These are phyloP conservation scores for Hycleus phaleratus DNA, from an alignment of 1,140 invertebrate species.

Conservation along the genomic window DNA sequence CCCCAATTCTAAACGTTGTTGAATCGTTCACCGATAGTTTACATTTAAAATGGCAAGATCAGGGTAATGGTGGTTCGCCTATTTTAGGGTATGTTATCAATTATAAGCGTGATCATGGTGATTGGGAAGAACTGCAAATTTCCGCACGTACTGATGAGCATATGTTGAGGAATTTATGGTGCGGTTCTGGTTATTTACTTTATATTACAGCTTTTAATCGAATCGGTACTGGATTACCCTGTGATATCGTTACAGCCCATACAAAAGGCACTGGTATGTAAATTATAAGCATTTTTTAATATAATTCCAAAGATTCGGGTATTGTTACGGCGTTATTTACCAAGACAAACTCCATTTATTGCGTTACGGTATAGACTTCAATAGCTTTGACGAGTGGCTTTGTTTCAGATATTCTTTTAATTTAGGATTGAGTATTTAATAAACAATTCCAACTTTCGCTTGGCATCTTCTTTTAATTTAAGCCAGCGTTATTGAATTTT, in stretches of 20 bases:
- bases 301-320: neutral
- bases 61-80: slow-evolving; percentile 61
- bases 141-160: slow-evolving; percentile 70
- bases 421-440: no score
- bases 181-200: slow-evolving; percentile 78
- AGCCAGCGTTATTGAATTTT: no score
- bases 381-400: no score
- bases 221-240: slow-evolving; percentile 79
- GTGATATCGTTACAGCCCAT: slow-evolving; percentile 74
- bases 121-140: slow-evolving; percentile 80
- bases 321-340: neutral
- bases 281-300: neutral
- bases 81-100: slow-evolving; percentile 77
- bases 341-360: no score
- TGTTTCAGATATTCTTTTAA: no score
- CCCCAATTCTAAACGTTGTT: slow-evolving; percentile 57
- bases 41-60: slow-evolving; percentile 52
- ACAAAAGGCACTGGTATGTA: slow-evolving; percentile 68
- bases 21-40: slow-evolving; percentile 62
- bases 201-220: slow-evolving; percentile 84
- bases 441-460: no score
- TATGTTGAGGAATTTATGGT: slow-evolving; percentile 72
- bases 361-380: no score
- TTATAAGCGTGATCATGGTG: slow-evolving; percentile 79
- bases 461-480: no score